These are phyloP conservation scores for Clarias gariepinus DNA, from an alignment of 2,113 vertebrate genomes.

Conservation along the genomic window DNA sequence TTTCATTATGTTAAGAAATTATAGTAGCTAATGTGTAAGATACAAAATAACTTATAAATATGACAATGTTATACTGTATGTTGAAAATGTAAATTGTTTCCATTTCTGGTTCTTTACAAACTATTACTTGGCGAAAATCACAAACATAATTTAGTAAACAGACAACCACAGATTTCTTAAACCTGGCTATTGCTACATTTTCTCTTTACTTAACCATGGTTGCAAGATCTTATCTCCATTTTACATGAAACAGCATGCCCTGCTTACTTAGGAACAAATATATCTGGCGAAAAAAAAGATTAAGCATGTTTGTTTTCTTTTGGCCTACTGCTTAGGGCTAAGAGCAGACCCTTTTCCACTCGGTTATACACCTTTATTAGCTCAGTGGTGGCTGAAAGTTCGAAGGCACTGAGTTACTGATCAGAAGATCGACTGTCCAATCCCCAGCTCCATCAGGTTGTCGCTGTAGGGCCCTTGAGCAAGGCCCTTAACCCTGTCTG, in stretches of 20 bases:
- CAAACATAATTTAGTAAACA: background rate
- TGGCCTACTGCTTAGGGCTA: background rate
- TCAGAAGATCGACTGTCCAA: too few species aligned
- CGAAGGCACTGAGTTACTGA: too few species aligned
- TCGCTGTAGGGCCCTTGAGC: too few species aligned
- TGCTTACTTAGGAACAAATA: background rate
- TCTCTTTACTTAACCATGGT: background rate
- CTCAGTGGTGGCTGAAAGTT: too few species aligned
- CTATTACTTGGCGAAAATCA: background rate
- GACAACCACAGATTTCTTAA: background rate
- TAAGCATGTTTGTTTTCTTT: background rate
- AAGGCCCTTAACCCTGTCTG: too few species aligned
- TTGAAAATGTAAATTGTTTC: background rate
- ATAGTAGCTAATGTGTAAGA: background rate
- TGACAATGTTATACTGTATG: background rate
- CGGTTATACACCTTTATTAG: background rate
- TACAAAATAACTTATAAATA: background rate
- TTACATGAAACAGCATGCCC: background rate
- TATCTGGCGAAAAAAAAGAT: background rate
- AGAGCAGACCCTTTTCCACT: background rate
- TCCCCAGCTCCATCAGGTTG: too few species aligned
- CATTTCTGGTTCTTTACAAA: background rate
- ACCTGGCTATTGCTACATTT: background rate
- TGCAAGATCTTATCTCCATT: background rate
- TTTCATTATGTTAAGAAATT: background rate